Conservation (phyloP, 2,888 invertebrate species). For the Bembecia ichneumoniformis region DNA sequence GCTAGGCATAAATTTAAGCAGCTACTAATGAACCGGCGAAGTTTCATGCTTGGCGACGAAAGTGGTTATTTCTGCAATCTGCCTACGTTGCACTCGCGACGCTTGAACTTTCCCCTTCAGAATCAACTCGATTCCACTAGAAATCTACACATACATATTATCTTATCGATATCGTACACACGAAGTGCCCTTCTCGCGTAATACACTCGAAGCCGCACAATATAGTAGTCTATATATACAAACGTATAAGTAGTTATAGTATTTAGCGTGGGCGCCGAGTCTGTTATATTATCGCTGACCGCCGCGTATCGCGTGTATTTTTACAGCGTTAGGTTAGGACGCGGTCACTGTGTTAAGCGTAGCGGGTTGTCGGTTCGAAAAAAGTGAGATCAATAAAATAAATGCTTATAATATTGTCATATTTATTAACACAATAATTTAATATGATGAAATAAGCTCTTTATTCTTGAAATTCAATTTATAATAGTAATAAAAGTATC, state of each 20-base stretch:
- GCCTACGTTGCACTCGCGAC: too few species aligned
- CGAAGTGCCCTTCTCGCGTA: not conserved
- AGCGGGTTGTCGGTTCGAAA: too few species aligned
- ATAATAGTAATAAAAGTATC: too few species aligned
- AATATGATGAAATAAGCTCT: too few species aligned
- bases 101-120: too few species aligned
- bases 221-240: not conserved
- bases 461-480: too few species aligned
- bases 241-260: constrained; percentile 2
- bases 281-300: constrained; percentile 25
- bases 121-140: too few species aligned
- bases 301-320: constrained; percentile 38
- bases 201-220: not conserved
- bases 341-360: too few species aligned
- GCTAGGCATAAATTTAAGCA: constrained; percentile 55
- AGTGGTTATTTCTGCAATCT: too few species aligned
- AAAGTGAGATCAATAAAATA: too few species aligned
- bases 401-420: too few species aligned
- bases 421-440: too few species aligned
- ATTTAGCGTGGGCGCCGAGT: constrained; percentile 8
- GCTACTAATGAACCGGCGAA: constrained; percentile 42
- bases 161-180: not conserved
- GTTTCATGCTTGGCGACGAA: not conserved
- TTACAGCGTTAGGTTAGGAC: constrained; percentile 11
- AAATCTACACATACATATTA: not conserved